Evolutionary conservation across 2,888 invertebrate species (phyloP).

Genomic region (Ophraella communa): DNA sequence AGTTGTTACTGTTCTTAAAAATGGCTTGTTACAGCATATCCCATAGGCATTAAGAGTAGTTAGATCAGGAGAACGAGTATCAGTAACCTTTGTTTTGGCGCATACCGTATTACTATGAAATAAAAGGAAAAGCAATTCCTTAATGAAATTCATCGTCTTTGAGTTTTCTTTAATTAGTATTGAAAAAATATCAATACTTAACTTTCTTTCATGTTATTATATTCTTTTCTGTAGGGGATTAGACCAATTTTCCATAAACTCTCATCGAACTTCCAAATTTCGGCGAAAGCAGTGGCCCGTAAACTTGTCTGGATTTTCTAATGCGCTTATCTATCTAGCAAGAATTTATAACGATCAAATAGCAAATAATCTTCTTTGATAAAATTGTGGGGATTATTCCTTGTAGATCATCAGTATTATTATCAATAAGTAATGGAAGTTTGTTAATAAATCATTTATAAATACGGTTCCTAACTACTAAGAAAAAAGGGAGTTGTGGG

Average conservation of each 20-base stretch:
- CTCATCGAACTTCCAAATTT: background rate
- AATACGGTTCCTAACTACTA: background rate
- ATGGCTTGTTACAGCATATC: no score
- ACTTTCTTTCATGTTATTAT: no score
- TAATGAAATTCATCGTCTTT: no score
- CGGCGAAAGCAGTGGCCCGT: background rate
- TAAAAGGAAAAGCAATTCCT: no score
- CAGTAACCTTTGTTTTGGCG: no score
- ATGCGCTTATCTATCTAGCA: background rate
- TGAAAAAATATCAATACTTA: no score
- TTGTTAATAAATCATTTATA: background rate
- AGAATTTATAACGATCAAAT: slow-evolving; percentile 6
- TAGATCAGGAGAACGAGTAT: no score
- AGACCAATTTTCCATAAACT: background rate
- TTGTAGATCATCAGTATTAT: slow-evolving; percentile 15
- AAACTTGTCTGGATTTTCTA: background rate
- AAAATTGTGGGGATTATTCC: slow-evolving; percentile 3
- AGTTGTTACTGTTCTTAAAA: no score
- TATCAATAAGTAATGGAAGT: slow-evolving; percentile 14
- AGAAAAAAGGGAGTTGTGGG: background rate
- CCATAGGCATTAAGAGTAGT: no score
- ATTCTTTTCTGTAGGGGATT: no score
- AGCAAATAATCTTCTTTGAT: slow-evolving; percentile 17
- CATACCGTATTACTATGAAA: no score
- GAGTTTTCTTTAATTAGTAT: no score